Percentiles rank a stretch among this genome's conserved stretches.
Conservation (phyloP, 2,888 invertebrate genomes). For the Agapetus fuscipes region DNA sequence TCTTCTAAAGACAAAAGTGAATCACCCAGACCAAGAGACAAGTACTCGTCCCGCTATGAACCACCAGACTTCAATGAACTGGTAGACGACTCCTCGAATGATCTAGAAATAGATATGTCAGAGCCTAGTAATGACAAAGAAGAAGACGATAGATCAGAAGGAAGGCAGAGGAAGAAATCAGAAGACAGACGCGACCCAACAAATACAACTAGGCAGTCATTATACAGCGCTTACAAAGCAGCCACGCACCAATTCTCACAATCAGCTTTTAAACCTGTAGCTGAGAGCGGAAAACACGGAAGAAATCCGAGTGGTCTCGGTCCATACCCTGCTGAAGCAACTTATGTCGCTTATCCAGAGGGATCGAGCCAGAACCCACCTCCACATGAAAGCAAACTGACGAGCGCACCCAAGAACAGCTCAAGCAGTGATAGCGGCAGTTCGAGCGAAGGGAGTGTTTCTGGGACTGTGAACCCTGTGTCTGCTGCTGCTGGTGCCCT, state of each 20-base stretch:
- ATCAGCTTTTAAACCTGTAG: constrained; percentile 72
- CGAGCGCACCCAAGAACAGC: constrained; percentile 11
- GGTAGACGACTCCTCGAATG: constrained; percentile 69
- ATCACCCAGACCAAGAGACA: constrained; percentile 30
- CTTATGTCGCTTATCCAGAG: constrained; percentile 63
- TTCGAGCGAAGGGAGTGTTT: neutral
- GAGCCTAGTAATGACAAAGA: constrained; percentile 58
- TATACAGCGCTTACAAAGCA: constrained; percentile 45
- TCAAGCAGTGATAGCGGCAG: constrained; percentile 20
- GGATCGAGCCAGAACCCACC: constrained; percentile 22
- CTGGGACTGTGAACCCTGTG: constrained; percentile 26
- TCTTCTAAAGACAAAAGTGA: constrained; percentile 24
- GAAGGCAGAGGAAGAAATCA: constrained; percentile 40
- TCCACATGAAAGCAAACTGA: constrained; percentile 10
- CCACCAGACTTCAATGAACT: constrained; percentile 67
- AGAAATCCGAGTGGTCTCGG: constrained; percentile 41
- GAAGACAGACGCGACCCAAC: constrained; percentile 39
- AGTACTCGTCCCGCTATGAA: constrained; percentile 54
- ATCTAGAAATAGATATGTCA: constrained; percentile 70
- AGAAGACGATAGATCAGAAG: constrained; percentile 45
- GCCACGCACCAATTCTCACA: constrained; percentile 58
- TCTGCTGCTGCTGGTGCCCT: constrained; percentile 25
- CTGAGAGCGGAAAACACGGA: constrained; percentile 51
- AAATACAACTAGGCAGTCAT: constrained; percentile 37
- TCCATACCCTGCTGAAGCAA: constrained; percentile 59